Base-by-base conservation (phyloP, 2,113 vertebrate species). In the Cheirogaleus medius region DNA sequence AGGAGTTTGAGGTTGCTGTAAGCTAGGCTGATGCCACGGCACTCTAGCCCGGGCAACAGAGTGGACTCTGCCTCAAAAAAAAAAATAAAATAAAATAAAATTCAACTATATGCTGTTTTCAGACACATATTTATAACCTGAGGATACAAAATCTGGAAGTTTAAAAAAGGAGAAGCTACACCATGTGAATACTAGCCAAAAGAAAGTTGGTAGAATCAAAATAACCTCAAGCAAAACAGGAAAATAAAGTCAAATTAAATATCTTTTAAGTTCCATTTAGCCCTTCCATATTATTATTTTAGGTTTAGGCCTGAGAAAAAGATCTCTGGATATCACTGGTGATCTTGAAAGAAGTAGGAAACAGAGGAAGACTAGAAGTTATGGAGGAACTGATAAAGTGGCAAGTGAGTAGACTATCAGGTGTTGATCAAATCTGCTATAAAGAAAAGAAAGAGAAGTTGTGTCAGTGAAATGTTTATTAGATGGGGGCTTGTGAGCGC, bases 201-300 rank as follows among this genome's bases (percentile, higher is more conserved):
- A 95, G 10, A 83, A 78, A 95, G 47, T 6, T 56, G 39, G 3
- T 69, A 86, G 18, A 76, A 91, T 60, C 58, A 82, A 94, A 81
- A 81, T 94, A 91, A 52, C n/a, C 82, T 39, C 34, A 89, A 95
- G 44, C 64, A 94, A 91, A 87, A 93, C 15, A 82, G 37, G 39
- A 80, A 90, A 82, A 74, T 21, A 81, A 68, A 87, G 39, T 5
- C 56, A 8, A 93, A 9, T 60, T 82, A 87, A 87, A 25, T 27
- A 85, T 69, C 56, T 78, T 56, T 74, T 52, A 80, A 54, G 9
- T 52, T 34, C 25, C 17, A 89, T 63, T 88, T 58, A 80, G 37
- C 52, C 44, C 34, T 87, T 77, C 77, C 14, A 87, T n/a, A 77
- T 27, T 87, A 29, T 54, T 85, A 86, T 37, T 86, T 54, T 83